Conservation (phyloP, 2,888 invertebrate genomes). For the Busseola fusca region DNA sequence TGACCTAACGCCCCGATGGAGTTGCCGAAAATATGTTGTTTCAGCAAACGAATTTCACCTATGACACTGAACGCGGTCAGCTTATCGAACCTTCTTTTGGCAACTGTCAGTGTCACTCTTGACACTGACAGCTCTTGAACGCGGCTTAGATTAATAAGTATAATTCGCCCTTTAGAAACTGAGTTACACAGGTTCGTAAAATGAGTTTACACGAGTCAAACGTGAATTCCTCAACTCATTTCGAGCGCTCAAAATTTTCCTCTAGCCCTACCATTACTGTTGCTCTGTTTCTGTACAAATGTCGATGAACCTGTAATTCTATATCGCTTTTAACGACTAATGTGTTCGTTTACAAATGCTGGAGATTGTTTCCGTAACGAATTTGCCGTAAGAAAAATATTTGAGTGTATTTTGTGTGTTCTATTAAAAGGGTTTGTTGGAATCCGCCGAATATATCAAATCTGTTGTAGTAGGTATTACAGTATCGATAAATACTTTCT, state of each 20-base stretch:
- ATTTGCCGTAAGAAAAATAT: slow-evolving; percentile 13
- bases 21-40: not conserved
- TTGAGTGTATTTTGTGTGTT: slow-evolving; percentile 13
- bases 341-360: slow-evolving; percentile 42
- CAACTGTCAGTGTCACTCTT: not conserved
- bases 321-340: slow-evolving; percentile 49
- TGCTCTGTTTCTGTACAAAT: slow-evolving; percentile 5
- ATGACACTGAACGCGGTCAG: not conserved
- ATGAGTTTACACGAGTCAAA: not conserved
- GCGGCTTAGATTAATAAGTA: not conserved
- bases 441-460: too few species aligned
- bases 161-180: not conserved
- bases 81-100: not conserved
- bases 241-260: not conserved
- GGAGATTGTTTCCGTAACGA: slow-evolving; percentile 20
- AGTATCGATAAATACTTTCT: not conserved
- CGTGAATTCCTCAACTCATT: not conserved
- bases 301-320: slow-evolving; percentile 45
- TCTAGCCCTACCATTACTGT: slow-evolving; percentile 5
- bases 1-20: not conserved
- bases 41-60: not conserved
- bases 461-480: too few species aligned
- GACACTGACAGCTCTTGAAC: not conserved
- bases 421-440: not conserved
- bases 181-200: not conserved